Percentiles rank a stretch among this genome's conserved stretches.
Evolutionary conservation across 2,888 invertebrate genomes (phyloP).

Genomic region (Mythimna vitellina): DNA sequence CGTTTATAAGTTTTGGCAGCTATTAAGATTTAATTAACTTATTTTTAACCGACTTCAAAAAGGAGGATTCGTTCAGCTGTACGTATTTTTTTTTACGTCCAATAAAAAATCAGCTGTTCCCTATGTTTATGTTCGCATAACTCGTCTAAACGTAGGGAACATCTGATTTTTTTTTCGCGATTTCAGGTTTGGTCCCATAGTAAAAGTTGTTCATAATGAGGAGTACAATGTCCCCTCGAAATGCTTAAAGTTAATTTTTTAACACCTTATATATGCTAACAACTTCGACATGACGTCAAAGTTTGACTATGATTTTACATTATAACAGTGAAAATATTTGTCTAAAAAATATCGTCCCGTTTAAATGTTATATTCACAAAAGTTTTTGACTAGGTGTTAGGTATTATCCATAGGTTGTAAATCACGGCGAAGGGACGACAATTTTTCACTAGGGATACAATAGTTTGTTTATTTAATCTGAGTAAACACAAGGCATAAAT

Average conservation of each 20-base stretch:
- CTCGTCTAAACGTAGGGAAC: too few species aligned
- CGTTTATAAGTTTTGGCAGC: not conserved
- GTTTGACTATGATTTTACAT: not conserved
- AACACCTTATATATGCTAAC: too few species aligned
- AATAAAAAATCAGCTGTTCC: too few species aligned
- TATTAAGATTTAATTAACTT: not conserved
- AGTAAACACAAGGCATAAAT: constrained; percentile 61
- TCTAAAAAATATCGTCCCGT: constrained; percentile 34
- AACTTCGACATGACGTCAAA: too few species aligned
- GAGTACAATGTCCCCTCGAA: too few species aligned
- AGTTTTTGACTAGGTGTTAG: constrained; percentile 37
- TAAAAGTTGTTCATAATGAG: too few species aligned
- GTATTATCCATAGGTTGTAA: constrained; percentile 52
- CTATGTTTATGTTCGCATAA: too few species aligned
- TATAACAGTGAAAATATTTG: constrained; percentile 16
- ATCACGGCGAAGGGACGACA: constrained; percentile 51
- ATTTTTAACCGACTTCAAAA: not conserved
- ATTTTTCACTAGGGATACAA: constrained; percentile 61
- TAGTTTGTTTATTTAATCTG: constrained; percentile 62
- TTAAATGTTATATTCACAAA: constrained; percentile 22
- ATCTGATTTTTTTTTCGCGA: too few species aligned
- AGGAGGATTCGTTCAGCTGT: too few species aligned
- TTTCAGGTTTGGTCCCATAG: too few species aligned
- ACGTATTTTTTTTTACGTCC: too few species aligned
- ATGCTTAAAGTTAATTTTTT: too few species aligned